phyloP scores from a whole-genome alignment of 2,113 vertebrate species.

The Vimba vimba region DNA sequence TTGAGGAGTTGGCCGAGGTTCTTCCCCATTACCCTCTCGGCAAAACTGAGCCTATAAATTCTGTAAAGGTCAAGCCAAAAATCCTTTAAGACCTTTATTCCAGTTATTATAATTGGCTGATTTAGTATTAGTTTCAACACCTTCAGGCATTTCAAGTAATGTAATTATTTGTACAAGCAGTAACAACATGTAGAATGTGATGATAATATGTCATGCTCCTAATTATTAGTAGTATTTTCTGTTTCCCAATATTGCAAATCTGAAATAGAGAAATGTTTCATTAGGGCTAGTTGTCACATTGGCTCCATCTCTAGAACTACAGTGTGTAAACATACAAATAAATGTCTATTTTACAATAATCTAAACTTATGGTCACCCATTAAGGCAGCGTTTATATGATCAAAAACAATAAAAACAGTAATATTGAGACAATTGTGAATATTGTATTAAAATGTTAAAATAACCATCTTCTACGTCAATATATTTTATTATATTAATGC shows the following conservation, averaged over 20 bases:
- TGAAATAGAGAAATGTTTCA: neutral
- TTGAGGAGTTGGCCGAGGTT: slow-evolving; percentile 33
- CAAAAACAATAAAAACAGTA: neutral
- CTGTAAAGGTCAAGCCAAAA: slow-evolving; percentile 60
- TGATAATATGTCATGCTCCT: neutral
- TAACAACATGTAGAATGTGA: neutral
- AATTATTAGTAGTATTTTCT: neutral
- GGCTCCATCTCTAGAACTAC: neutral
- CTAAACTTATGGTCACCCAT: neutral
- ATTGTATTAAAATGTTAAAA: no score
- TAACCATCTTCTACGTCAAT: neutral
- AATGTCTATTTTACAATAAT: no score
- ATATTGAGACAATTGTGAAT: neutral
- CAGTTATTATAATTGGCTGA: slow-evolving; percentile 33
- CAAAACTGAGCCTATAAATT: slow-evolving; percentile 44
- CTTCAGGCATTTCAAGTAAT: slow-evolving; percentile 27
- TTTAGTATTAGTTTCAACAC: slow-evolving; percentile 12
- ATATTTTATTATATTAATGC: neutral
- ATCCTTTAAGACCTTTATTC: slow-evolving; percentile 50
- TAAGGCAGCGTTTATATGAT: neutral
- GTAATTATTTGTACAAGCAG: slow-evolving; percentile 6
- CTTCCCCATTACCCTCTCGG: slow-evolving; percentile 33
- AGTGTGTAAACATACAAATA: neutral
- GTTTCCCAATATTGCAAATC: neutral
- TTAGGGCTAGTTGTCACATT: neutral